Percentiles rank a stretch among this genome's conserved stretches.
These are phyloP conservation scores for Julus scandinavius DNA, from an alignment of 2,888 invertebrate species.

Conservation along the genomic window DNA sequence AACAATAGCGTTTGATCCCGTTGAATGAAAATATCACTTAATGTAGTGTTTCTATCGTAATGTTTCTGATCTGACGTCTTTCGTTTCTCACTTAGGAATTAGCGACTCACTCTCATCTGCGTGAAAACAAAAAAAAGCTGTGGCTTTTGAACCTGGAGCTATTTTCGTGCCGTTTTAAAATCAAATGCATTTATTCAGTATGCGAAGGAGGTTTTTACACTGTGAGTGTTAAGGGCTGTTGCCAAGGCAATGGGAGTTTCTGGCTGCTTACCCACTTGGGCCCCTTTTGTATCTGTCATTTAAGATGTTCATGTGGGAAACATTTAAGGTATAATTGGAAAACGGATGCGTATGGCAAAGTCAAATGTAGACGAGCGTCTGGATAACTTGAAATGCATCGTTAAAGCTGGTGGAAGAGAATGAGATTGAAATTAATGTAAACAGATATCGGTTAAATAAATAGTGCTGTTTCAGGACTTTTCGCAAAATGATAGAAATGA, in stretches of 20 bases:
- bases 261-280: background rate
- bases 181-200: background rate
- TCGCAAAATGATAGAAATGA: too few relatives aligned
- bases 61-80: background rate
- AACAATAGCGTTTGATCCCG: too few relatives aligned
- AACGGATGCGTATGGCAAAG: background rate
- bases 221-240: background rate
- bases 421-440: too few relatives aligned
- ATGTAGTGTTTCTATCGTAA: background rate
- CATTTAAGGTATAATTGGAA: conserved; percentile 18
- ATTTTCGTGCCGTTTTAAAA: background rate
- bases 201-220: background rate
- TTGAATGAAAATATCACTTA: too few relatives aligned
- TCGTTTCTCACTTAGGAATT: background rate
- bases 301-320: conserved; percentile 9
- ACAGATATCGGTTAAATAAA: too few relatives aligned
- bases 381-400: background rate
- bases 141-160: conserved; percentile 7
- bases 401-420: too few relatives aligned
- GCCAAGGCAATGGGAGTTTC: background rate
- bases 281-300: conserved; percentile 26
- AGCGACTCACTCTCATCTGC: background rate
- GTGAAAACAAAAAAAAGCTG: background rate
- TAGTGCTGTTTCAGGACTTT: too few relatives aligned
- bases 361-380: background rate